phyloP scores from a whole-genome alignment of 1,140 invertebrate genomes.

The Drosophila parabipectinata region DNA sequence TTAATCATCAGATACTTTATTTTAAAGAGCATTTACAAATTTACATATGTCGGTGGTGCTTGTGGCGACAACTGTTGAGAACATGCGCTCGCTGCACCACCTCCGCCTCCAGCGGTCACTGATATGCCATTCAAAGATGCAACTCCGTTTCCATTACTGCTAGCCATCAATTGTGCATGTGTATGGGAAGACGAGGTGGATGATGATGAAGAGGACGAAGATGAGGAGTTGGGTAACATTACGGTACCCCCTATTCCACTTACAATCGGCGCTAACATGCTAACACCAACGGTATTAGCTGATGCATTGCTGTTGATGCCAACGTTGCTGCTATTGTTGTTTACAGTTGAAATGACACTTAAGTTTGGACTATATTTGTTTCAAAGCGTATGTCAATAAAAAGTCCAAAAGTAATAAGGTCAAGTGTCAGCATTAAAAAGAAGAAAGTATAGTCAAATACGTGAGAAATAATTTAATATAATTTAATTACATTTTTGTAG shows the following conservation, averaged over 20 bases:
- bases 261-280: constrained; percentile 66
- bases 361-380: constrained; percentile 48
- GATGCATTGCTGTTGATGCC: constrained; percentile 42
- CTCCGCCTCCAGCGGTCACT: constrained; percentile 86
- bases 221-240: constrained; percentile 76
- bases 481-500: constrained; percentile 19
- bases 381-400: constrained; percentile 35
- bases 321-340: constrained; percentile 43
- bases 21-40: constrained; percentile 87
- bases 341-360: constrained; percentile 54
- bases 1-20: constrained; percentile 27
- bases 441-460: constrained; percentile 28
- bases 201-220: constrained; percentile 80
- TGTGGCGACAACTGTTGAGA: constrained; percentile 91
- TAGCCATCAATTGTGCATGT: constrained; percentile 73
- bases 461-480: constrained; percentile 9
- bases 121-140: constrained; percentile 53
- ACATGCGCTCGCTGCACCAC: constrained; percentile 83
- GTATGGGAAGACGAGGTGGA: constrained; percentile 81
- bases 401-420: constrained; percentile 50
- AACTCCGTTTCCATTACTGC: constrained; percentile 59
- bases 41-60: constrained; percentile 94
- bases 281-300: constrained; percentile 53
- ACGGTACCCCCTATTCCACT: constrained; percentile 66
- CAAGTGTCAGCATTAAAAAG: constrained; percentile 35